Conservation (phyloP, 2,797 vertebrate species). For the Pangasius krempfi region DNA sequence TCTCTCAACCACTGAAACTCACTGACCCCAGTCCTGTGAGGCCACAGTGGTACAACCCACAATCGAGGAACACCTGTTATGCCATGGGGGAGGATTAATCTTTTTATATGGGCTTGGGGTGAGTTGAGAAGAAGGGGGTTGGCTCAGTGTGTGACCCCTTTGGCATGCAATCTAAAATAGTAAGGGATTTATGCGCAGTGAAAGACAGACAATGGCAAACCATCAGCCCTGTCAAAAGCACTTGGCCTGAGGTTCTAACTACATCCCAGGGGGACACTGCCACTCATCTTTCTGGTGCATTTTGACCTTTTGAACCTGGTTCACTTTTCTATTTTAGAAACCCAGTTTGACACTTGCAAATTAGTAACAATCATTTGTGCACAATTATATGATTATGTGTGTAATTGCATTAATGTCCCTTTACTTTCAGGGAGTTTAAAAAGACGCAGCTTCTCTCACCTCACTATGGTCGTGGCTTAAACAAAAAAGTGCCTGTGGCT, state of each 20-base stretch:
- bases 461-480: neutral
- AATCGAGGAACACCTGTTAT: conserved; percentile 77
- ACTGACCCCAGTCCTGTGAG: conserved; percentile 49
- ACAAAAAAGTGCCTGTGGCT: neutral
- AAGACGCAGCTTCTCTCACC: neutral
- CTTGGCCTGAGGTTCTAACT: conserved; percentile 62
- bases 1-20: conserved; percentile 18
- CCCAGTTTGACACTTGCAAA: neutral
- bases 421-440: neutral
- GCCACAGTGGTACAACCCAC: conserved; percentile 62
- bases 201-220: conserved; percentile 70
- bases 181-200: conserved; percentile 65
- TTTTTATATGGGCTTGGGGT: conserved; percentile 64
- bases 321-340: conserved; percentile 18
- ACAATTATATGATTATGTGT: neutral
- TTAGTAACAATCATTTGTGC: neutral
- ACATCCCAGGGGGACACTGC: neutral
- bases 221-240: conserved; percentile 59
- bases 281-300: neutral
- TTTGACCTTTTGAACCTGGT: conserved; percentile 25
- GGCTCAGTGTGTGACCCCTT: conserved; percentile 66
- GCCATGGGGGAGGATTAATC: conserved; percentile 56
- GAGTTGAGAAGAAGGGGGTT: conserved; percentile 42
- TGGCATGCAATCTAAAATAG: conserved; percentile 79
- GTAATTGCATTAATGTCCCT: too few relatives aligned